Base-by-base conservation (phyloP, 2,888 invertebrate genomes). In the Cataglyphis cursor region DNA sequence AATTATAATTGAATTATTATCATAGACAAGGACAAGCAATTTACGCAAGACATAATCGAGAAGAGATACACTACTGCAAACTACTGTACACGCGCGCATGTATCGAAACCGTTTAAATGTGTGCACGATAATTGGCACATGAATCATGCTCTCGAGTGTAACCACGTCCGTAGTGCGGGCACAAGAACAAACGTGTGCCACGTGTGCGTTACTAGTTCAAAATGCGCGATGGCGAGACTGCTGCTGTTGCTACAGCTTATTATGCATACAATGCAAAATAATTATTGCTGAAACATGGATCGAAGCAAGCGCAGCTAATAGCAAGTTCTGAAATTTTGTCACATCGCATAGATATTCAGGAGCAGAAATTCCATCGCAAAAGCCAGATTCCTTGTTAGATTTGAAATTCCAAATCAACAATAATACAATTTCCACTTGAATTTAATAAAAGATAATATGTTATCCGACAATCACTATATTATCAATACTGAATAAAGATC, bases 111-210 rank as follows among this genome's bases (percentile, higher is more conserved):
- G 88, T 87, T 88, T 90, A 88, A 89, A 89, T 92, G 87, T 90
- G 88, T 88, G 90, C 89, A 89, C 89, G 92, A 90, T 93, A 93
- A 93, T 93, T 93, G 93, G 92, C 92, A 90, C 91, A 93, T 93
- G 93, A 93, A 93, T 93, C 93, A 93, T 92, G 91, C 90, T 91
- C 92, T 91, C 86, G 85, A 87, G 86, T 91, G 90, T 90, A 89
- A 81, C 90, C 84, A 66, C 88, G 89, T 90, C 88, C 83, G 83
- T 80, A 66, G 61, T 85, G 78, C 83, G 84, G 81, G 68, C 78
- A 80, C 81, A 82, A n/a, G 64, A 85, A 72, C 81, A 59, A 72
- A 83, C 76, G 38, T 68, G 76, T 66, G 54, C 38, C 66, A 57
- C 41, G 74, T 74, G 75, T 64, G 41, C 54, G 51, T 74, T 54